Evolutionary conservation across 2,113 vertebrate species (phyloP), one percentile per base, ranked within the genome.

Genomic region (Himantopus leucocephalus): DNA sequence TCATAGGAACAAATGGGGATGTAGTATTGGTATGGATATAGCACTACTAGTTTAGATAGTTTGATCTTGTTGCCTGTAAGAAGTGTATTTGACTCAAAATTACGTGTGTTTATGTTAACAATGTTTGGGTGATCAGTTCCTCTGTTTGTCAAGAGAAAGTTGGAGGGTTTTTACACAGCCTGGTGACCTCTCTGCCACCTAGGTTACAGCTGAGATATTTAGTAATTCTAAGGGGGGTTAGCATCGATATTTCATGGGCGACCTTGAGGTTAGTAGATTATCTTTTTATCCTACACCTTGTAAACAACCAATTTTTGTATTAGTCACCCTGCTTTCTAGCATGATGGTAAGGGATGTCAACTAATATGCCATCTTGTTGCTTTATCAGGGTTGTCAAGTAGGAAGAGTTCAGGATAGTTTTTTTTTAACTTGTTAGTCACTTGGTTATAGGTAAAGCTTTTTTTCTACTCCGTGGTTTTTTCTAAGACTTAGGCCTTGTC

Each of bases 401-500:
- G 55, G n/a, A 89, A 81, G 27, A 0, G 5, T 30, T 81, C 43
- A 78, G 37, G 20, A 37, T 32, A 84, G 32, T 0, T 45, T 50
- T 30, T 41, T 34, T n/a, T 63, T 22, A 48, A 30, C 12, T 41
- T 88, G 15, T 75, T 50, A 39, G 37, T 79, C 66, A 43, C 56
- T 83, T 35, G 21, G 12, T 62, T 89, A 56, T 34, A 55, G 56
- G 34, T 64, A 82, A 72, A 68, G 34, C 30, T 63, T 78, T 34
- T 96, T 91, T 84, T 78, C n/a, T 32, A 67, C 32, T 83, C n/a
- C 60, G 92, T 29, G 30, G 87, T 92, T 88, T 91, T 53, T 95
- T 82, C 39, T 67, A 18, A 84, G 86, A 72, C 45, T 48, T 89
- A 34, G 53, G 35, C 60, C n/a, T 6, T 74, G 20, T 39, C 50